Conservation (phyloP, 2,888 invertebrate species). For the Tetanocera ferruginea region DNA sequence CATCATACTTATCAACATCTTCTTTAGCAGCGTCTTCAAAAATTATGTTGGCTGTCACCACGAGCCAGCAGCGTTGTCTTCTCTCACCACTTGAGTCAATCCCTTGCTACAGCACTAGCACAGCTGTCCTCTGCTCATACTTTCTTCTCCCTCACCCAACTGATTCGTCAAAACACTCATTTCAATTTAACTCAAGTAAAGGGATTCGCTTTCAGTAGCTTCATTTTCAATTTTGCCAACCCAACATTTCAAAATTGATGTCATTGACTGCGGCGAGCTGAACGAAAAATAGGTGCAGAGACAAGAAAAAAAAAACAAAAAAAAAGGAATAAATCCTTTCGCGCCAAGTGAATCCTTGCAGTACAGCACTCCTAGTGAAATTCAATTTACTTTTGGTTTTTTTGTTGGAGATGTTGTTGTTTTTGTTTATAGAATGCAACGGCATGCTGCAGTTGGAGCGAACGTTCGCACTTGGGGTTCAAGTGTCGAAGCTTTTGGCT, state of each 20-base stretch:
- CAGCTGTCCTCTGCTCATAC: neutral
- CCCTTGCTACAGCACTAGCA: neutral
- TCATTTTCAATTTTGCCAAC: constrained; percentile 19
- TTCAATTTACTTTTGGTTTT: neutral
- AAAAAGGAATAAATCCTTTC: neutral
- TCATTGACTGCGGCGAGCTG: constrained; percentile 12
- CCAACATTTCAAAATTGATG: constrained; percentile 10
- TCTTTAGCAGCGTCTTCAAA: neutral
- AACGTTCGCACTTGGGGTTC: neutral
- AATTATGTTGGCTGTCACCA: neutral
- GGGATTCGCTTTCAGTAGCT: constrained; percentile 21
- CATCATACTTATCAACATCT: neutral
- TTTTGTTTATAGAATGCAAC: neutral
- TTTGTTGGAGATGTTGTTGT: neutral
- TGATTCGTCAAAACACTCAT: neutral
- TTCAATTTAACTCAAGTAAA: constrained; percentile 8
- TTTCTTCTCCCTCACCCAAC: neutral
- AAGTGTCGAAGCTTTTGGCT: neutral
- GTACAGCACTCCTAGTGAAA: neutral
- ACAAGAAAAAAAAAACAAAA: neutral
- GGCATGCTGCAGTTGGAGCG: neutral
- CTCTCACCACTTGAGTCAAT: neutral
- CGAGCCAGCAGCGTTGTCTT: neutral
- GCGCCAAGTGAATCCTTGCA: neutral
- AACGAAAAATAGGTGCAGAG: neutral